These are phyloP conservation scores for Formica exsecta DNA, from an alignment of 1,140 invertebrate species.

Conservation along the genomic window DNA sequence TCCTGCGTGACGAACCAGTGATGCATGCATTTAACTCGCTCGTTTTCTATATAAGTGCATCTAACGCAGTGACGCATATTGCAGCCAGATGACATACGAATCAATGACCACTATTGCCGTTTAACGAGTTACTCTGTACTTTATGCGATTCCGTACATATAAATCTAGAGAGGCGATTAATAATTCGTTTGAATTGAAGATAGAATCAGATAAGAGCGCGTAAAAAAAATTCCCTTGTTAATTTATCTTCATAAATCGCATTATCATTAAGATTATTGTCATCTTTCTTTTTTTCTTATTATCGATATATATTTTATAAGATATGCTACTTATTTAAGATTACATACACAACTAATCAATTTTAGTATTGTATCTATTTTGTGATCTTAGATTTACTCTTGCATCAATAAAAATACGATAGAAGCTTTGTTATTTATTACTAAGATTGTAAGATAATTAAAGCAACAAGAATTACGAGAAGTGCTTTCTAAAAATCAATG, in stretches of 20 bases:
- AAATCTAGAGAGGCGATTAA: neutral
- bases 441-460: neutral
- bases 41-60: conserved; percentile 35
- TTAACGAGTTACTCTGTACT: neutral
- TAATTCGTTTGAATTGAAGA: neutral
- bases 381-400: neutral
- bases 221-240: neutral
- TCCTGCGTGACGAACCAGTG: conserved; percentile 51
- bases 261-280: neutral
- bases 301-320: neutral
- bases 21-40: conserved; percentile 50
- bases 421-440: neutral
- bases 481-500: neutral
- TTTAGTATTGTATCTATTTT: neutral
- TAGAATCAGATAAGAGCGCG: neutral
- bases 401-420: neutral
- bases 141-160: neutral
- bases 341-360: neutral
- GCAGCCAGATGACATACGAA: conserved; percentile 38
- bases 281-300: neutral
- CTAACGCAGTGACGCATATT: conserved; percentile 34
- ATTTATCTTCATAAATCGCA: neutral
- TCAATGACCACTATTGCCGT: conserved; percentile 27
- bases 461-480: neutral
- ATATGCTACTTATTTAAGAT: neutral